A percentile compares a stretch with the other conserved stretches of the same genome.
These are phyloP conservation scores for Xestia xanthographa DNA, from an alignment of 2,888 invertebrate genomes.

Conservation along the genomic window DNA sequence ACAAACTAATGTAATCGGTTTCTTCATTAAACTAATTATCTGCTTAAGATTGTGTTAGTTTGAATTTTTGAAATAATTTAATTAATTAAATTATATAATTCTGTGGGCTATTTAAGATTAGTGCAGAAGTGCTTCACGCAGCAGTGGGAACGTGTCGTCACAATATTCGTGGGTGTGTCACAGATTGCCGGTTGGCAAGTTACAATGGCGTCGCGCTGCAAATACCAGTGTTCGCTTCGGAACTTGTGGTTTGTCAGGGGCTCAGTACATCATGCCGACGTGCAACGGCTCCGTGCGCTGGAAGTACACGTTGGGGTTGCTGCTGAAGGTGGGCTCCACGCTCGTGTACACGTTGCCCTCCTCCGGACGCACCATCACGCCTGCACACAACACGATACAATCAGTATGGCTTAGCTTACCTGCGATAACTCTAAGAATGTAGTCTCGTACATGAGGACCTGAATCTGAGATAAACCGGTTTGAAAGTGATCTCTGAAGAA, in stretches of 20 bases:
- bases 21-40: constrained; percentile 24
- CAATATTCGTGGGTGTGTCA: constrained; percentile 59
- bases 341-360: constrained; percentile 96
- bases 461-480: constrained; percentile 8
- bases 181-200: constrained; percentile 65
- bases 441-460: constrained; percentile 32
- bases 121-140: constrained; percentile 51
- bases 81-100: constrained; percentile 47
- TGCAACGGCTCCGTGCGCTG: constrained; percentile 95
- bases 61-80: constrained; percentile 50
- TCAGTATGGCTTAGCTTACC: constrained; percentile 39
- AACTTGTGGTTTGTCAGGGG: constrained; percentile 89
- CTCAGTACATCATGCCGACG: constrained; percentile 97
- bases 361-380: constrained; percentile 94
- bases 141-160: constrained; percentile 64
- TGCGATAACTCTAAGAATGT: background rate
- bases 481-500: constrained; percentile 16
- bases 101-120: constrained; percentile 14
- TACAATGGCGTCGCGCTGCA: constrained; percentile 79
- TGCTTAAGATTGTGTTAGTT: constrained; percentile 8
- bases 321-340: constrained; percentile 95
- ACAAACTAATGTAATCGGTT: constrained; percentile 14
- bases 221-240: constrained; percentile 87
- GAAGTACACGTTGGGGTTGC: constrained; percentile 97
- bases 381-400: constrained; percentile 81